phyloP scores from a whole-genome alignment of 2,113 vertebrate species.

The Chaetura pelagica region DNA sequence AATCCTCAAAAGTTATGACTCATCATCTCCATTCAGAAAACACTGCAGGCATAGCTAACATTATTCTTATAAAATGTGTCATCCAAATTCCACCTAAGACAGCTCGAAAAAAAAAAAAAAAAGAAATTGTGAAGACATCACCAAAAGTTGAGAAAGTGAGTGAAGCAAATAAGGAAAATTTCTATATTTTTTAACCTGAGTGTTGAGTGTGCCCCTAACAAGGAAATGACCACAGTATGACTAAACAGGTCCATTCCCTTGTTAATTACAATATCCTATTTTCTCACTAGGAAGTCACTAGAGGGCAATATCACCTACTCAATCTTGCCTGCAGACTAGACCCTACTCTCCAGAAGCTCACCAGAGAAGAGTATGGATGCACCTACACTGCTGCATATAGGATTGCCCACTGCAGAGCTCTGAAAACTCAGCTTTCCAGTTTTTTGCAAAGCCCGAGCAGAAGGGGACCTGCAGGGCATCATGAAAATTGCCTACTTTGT shows the following conservation, averaged over 20 bases:
- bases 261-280: background rate
- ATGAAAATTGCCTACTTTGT: background rate
- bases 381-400: accelerated
- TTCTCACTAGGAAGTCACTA: background rate
- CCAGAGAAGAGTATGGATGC: background rate
- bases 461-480: background rate
- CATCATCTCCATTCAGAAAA: background rate
- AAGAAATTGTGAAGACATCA: background rate
- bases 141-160: background rate
- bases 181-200: background rate
- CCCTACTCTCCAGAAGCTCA: background rate
- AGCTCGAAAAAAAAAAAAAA: background rate
- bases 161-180: background rate
- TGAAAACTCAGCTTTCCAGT: background rate
- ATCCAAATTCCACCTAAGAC: background rate
- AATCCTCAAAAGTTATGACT: background rate
- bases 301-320: constrained; percentile 49
- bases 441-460: background rate
- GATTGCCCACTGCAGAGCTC: background rate
- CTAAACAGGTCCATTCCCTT: background rate
- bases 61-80: background rate
- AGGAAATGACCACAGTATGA: background rate
- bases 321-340: background rate
- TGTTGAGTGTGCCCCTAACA: background rate
- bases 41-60: background rate